A percentile compares a stretch with the other conserved stretches of the same genome.
Conservation (phyloP, 2,113 vertebrate species). For the Lophius piscatorius region DNA sequence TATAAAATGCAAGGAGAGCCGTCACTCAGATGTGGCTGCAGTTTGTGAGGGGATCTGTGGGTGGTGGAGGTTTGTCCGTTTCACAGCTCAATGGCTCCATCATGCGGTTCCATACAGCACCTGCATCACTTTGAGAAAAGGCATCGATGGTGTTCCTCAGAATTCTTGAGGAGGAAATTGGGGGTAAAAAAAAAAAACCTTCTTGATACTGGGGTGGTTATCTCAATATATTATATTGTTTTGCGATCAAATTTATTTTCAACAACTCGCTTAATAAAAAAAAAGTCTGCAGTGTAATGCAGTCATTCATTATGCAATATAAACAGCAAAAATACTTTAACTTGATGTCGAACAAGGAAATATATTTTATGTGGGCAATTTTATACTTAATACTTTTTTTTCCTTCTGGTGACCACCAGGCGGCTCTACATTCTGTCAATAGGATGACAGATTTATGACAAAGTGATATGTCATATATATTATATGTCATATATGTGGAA, state of each 20-base stretch:
- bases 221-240: no score
- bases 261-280: no score
- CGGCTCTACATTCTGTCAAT: constrained; percentile 29
- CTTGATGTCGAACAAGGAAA: no score
- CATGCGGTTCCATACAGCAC: constrained; percentile 37
- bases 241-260: no score
- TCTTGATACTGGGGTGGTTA: no score
- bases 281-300: no score
- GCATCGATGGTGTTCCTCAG: background rate
- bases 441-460: constrained; percentile 27
- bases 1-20: constrained; percentile 39
- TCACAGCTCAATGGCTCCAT: constrained; percentile 70
- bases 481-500: constrained; percentile 35
- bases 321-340: no score
- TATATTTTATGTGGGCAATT: no score
- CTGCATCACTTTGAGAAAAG: constrained; percentile 18
- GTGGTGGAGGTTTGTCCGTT: constrained; percentile 2
- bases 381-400: constrained; percentile 10
- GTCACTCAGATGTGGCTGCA: constrained; percentile 22
- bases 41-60: constrained; percentile 13
- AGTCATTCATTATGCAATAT: no score
- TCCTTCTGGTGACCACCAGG: constrained; percentile 23
- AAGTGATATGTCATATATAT: constrained; percentile 28
- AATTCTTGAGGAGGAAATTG: background rate
- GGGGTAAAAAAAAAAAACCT: no score